phyloP scores from a whole-genome alignment of 2,113 vertebrate genomes.

The Alethe diademata region DNA sequence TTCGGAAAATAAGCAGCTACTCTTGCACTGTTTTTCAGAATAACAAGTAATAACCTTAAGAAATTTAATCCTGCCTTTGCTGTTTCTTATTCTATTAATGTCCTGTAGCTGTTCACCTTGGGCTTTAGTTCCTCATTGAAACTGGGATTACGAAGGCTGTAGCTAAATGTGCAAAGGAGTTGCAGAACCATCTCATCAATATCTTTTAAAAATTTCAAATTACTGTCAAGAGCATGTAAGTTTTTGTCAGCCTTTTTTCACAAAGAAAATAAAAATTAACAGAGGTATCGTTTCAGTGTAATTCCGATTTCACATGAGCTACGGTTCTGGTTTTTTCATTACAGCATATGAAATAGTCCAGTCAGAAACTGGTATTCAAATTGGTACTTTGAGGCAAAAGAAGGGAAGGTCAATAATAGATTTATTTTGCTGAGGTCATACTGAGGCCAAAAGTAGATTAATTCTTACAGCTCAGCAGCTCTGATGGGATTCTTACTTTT shows the following conservation, averaged over 20 bases:
- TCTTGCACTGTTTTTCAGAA: neutral
- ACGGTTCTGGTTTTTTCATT: neutral
- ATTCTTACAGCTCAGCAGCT: constrained; percentile 8
- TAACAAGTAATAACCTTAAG: neutral
- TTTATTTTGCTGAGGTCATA: constrained; percentile 9
- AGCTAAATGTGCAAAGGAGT: neutral
- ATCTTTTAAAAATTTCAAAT: constrained; percentile 9
- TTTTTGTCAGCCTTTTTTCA: neutral
- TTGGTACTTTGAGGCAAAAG: neutral
- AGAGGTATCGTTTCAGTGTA: neutral
- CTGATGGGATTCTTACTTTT: neutral
- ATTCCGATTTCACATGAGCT: neutral
- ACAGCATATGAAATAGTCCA: neutral
- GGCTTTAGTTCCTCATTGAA: neutral
- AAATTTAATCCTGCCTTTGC: constrained; percentile 46
- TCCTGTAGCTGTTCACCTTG: constrained; percentile 1
- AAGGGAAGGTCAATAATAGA: neutral
- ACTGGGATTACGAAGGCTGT: neutral
- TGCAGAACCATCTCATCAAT: neutral
- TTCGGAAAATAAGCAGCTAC: neutral
- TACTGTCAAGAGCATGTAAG: neutral
- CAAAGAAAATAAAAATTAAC: no score
- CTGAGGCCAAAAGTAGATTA: constrained; percentile 28
- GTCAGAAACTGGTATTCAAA: constrained; percentile 12
- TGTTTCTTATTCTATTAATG: constrained; percentile 52